These are phyloP conservation scores for Yponomeuta sedellus DNA, from an alignment of 2,888 invertebrate species.

Conservation along the genomic window DNA sequence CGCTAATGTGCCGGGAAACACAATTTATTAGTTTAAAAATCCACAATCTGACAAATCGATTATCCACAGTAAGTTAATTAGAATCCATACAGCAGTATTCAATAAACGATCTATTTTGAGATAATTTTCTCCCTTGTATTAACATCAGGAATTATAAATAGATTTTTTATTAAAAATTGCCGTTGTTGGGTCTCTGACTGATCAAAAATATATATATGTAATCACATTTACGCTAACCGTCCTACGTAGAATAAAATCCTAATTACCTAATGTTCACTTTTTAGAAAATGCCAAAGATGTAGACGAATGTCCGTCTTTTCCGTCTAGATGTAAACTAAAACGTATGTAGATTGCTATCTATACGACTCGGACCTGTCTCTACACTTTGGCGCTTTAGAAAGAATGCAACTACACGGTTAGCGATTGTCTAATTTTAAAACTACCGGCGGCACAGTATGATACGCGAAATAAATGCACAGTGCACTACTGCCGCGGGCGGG, in stretches of 20 bases:
- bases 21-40: conserved; percentile 69
- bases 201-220: conserved; percentile 61
- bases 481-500: conserved; percentile 61
- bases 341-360: too few species aligned
- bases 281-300: too few species aligned
- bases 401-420: conserved; percentile 29
- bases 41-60: conserved; percentile 65
- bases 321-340: too few species aligned
- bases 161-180: too few species aligned
- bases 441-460: conserved; percentile 41
- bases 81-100: conserved; percentile 33
- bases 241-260: conserved; percentile 51
- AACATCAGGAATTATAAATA: too few species aligned
- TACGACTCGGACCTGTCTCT: conserved; percentile 28
- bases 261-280: conserved; percentile 39
- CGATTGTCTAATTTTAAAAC: conserved; percentile 44
- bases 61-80: conserved; percentile 64
- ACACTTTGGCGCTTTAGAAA: too few species aligned
- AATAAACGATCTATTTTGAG: too few species aligned
- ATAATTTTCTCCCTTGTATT: too few species aligned
- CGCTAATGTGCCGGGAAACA: conserved; percentile 50
- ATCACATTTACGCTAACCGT: conserved; percentile 62
- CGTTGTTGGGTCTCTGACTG: conserved; percentile 31
- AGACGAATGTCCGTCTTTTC: too few species aligned
- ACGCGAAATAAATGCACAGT: conserved; percentile 57